Percentiles rank a stretch among this genome's conserved stretches.
Evolutionary conservation across 2,797 vertebrate genomes (phyloP).

Genomic region (Peromyscus eremicus): DNA sequence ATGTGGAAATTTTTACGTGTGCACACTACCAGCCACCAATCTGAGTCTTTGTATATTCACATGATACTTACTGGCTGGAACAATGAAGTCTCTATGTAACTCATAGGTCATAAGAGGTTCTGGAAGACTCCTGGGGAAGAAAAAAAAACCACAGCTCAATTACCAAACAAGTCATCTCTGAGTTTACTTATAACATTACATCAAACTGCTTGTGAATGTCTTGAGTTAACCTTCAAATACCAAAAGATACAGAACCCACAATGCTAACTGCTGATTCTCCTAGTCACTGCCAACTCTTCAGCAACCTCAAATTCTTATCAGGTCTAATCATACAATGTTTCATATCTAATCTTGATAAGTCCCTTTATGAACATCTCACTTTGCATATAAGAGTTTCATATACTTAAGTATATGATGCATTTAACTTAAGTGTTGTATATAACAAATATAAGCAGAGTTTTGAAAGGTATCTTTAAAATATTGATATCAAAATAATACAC

Average conservation of each 20-base stretch:
- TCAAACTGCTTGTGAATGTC: slow-evolving; percentile 31
- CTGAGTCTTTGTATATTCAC: neutral
- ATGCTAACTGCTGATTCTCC: neutral
- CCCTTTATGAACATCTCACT: slow-evolving; percentile 32
- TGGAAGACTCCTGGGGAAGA: slow-evolving; percentile 94
- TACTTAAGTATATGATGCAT: neutral
- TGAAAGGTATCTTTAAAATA: slow-evolving; percentile 40
- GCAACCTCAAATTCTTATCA: neutral
- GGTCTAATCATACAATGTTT: neutral
- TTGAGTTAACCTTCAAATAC: slow-evolving; percentile 41
- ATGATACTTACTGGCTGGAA: slow-evolving; percentile 95
- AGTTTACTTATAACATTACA: slow-evolving; percentile 54
- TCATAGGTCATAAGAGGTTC: slow-evolving; percentile 99
- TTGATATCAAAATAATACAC: slow-evolving; percentile 23
- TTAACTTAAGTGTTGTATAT: slow-evolving; percentile 20
- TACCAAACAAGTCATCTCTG: slow-evolving; percentile 59
- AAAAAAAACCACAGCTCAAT: slow-evolving; percentile 72
- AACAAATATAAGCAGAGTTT: slow-evolving; percentile 29
- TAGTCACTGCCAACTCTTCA: slow-evolving; percentile 20
- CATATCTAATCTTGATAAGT: slow-evolving; percentile 33
- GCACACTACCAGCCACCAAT: slow-evolving; percentile 3
- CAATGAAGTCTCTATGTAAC: slow-evolving; percentile 97
- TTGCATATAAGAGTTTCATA: slow-evolving; percentile 30
- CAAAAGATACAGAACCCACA: slow-evolving; percentile 40
- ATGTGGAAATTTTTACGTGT: slow-evolving; percentile 8